These are phyloP conservation scores for Brachionus rotundiformis DNA, from an alignment of 1,140 invertebrate species.

Conservation along the genomic window DNA sequence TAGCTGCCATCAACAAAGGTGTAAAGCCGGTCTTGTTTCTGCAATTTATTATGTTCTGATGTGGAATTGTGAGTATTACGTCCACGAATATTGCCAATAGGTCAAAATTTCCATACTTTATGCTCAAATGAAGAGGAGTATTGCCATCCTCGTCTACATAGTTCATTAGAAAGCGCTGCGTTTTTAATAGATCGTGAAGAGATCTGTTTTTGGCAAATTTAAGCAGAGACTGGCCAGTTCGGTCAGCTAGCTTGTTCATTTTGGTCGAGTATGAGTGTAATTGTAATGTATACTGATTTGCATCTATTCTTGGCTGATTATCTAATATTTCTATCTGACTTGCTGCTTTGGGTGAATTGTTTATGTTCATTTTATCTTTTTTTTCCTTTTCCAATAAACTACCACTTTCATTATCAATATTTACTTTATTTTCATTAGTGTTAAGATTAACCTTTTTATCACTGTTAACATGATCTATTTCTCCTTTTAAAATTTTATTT, in stretches of 20 bases:
- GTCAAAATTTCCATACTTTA: constrained; percentile 22
- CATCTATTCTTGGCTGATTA: neutral
- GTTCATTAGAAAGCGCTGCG: constrained; percentile 13
- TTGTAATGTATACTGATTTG: neutral
- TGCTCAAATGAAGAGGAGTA: neutral
- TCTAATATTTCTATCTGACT: neutral
- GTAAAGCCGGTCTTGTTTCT: neutral
- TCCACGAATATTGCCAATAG: constrained; percentile 13
- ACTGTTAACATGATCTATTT: neutral
- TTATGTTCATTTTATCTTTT: too few species aligned
- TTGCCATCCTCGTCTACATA: neutral
- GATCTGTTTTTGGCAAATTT: constrained; percentile 8
- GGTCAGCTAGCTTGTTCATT: constrained; percentile 30
- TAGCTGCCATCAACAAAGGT: neutral
- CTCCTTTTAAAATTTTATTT: neutral
- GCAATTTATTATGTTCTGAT: constrained; percentile 31
- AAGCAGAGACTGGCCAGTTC: neutral
- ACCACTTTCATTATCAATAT: too few species aligned
- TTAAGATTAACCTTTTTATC: too few species aligned
- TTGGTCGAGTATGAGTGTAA: neutral
- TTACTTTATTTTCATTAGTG: too few species aligned
- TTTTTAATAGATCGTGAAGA: neutral
- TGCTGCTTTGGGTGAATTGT: too few species aligned
- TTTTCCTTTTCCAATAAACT: too few species aligned
- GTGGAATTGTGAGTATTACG: neutral